A percentile compares a stretch with the other conserved stretches of the same genome.
phyloP scores from a whole-genome alignment of 2,113 vertebrate genomes.

The Neogale vison region DNA sequence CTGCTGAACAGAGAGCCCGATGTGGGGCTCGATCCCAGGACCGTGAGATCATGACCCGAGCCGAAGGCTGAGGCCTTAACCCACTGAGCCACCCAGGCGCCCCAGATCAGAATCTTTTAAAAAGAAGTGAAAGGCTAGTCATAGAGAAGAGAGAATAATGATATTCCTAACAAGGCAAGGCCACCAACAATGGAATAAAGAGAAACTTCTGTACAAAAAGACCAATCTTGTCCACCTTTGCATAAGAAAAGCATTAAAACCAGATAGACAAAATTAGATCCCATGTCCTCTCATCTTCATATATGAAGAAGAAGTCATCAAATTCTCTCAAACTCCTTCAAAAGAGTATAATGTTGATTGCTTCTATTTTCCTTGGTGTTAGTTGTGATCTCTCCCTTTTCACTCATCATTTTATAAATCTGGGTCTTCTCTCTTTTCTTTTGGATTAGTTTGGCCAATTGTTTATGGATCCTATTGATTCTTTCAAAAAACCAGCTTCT shows the following conservation, averaged over 20 bases:
- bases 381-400: too few relatives aligned
- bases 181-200: not conserved
- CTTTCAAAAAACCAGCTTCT: too few relatives aligned
- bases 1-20: too few relatives aligned
- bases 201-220: not conserved
- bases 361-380: too few relatives aligned
- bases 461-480: too few relatives aligned
- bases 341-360: not conserved
- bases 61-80: too few relatives aligned
- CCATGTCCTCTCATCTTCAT: not conserved
- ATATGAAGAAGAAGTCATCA: not conserved
- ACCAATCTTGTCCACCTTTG: not conserved
- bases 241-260: not conserved
- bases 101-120: not conserved
- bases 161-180: not conserved
- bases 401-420: too few relatives aligned
- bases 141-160: conserved; percentile 3
- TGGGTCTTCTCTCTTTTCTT: too few relatives aligned
- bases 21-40: too few relatives aligned
- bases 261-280: not conserved
- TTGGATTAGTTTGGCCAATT: too few relatives aligned
- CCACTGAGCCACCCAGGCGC: too few relatives aligned
- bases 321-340: not conserved
- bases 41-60: too few relatives aligned
- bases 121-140: not conserved